Base-by-base conservation (phyloP, 1,140 invertebrate genomes). In the Probaryconus sp. region DNA sequence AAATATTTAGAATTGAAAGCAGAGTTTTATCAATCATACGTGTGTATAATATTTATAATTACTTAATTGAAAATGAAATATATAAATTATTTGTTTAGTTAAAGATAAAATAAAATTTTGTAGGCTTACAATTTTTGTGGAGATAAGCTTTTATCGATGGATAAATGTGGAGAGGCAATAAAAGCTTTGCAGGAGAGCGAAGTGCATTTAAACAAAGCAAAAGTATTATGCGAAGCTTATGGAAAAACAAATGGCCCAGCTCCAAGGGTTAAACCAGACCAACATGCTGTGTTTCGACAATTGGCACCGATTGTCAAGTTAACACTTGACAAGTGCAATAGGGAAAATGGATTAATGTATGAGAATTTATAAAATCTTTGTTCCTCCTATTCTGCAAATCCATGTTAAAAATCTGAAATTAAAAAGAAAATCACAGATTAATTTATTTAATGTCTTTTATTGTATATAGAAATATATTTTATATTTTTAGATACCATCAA, bases 301-400 rank as follows among this genome's bases (percentile, higher is more conserved):
- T 82, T 93, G 9, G 89, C 88, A 13, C 91, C 91, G 16, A 80
- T 91, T 42, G 86, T 94, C 3, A 89, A 89, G 64, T 82, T 91
- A 35, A 92, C 90, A 5, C 81, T 93, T 37, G 92, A 93, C 55
- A 94, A 94, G 80, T 93, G 92, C 83, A 90, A 93, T 71, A 81
- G 92, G 68, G 93, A 94, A 85, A 94, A 94, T 87, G 90, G 91
- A 67, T 89, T 94, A 42, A 94, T 94, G 91, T 93, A 87, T 86
- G 87, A n/a, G n/a, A n/a, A n/a, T n/a, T n/a, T n/a, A n/a, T n/a
- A n/a, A n/a, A n/a, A n/a, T n/a, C n/a, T n/a, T n/a, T n/a, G n/a
- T n/a, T n/a, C n/a, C n/a, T n/a, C n/a, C n/a, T n/a, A n/a, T n/a
- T n/a, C n/a, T n/a, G n/a, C n/a, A n/a, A n/a, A n/a, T n/a, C n/a